Evolutionary conservation across 2,797 vertebrate genomes (phyloP).

Genomic region (Schizothorax lantsangensis): DNA sequence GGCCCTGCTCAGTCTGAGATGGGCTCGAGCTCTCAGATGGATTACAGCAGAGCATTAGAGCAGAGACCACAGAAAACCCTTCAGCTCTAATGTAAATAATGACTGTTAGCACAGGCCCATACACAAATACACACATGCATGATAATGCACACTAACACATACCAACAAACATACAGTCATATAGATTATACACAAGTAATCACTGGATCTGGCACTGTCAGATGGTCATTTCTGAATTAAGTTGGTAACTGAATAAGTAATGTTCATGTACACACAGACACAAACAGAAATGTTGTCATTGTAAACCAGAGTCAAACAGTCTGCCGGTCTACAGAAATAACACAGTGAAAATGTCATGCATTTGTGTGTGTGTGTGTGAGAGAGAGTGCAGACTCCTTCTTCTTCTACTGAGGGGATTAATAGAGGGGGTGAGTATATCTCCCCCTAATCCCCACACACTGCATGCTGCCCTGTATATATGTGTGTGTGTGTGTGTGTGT

Average conservation of each 20-base stretch:
- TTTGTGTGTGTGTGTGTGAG: slow-evolving; percentile 25
- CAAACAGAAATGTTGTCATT: slow-evolving; percentile 26
- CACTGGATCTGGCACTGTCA: slow-evolving; percentile 23
- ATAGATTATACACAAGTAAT: slow-evolving; percentile 35
- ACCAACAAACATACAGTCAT: slow-evolving; percentile 29
- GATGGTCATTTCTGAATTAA: slow-evolving; percentile 37
- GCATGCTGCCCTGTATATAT: slow-evolving; percentile 37
- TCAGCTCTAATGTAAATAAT: slow-evolving; percentile 65
- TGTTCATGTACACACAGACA: slow-evolving; percentile 38
- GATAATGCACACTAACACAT: slow-evolving; percentile 37
- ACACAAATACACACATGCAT: slow-evolving; percentile 34
- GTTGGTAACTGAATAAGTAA: slow-evolving; percentile 30
- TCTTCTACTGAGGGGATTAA: slow-evolving; percentile 60
- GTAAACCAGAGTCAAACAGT: slow-evolving; percentile 35
- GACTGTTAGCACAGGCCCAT: slow-evolving; percentile 41
- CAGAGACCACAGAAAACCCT: slow-evolving; percentile 56
- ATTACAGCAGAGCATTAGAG: slow-evolving; percentile 63
- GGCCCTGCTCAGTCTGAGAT: slow-evolving; percentile 47
- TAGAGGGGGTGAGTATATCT: slow-evolving; percentile 52
- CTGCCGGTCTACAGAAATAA: not conserved
- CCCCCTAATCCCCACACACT: slow-evolving; percentile 56
- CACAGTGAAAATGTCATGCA: slow-evolving; percentile 7
- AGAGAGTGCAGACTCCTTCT: slow-evolving; percentile 43
- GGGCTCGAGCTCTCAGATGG: slow-evolving; percentile 52
- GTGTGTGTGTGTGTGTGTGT: slow-evolving; percentile 56